phyloP scores from a whole-genome alignment of 2,888 invertebrate genomes.

The Drosophila lacicola region DNA sequence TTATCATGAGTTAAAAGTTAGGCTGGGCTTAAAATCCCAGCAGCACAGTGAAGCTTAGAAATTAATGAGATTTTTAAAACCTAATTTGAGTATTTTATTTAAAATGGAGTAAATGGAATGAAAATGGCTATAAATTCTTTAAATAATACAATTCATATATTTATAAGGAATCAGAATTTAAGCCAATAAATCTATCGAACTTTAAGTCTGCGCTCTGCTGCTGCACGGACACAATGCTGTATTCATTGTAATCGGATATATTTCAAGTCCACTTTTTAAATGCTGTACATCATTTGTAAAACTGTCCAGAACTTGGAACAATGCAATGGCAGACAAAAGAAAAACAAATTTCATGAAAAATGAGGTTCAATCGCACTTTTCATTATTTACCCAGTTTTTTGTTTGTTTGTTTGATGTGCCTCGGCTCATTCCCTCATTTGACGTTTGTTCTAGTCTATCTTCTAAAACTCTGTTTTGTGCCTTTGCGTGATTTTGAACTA shows the following conservation, averaged over 20 bases:
- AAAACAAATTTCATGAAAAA: slow-evolving; percentile 63
- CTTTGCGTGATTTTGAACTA: slow-evolving; percentile 50
- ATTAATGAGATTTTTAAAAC: no score
- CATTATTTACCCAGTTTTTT: slow-evolving; percentile 49
- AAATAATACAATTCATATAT: no score
- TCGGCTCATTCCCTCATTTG: slow-evolving; percentile 42
- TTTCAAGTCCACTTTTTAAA: not conserved
- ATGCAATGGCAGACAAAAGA: slow-evolving; percentile 27
- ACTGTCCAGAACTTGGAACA: slow-evolving; percentile 34
- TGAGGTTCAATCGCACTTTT: slow-evolving; percentile 65
- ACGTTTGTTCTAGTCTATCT: slow-evolving; percentile 50
- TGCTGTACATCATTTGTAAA: slow-evolving; percentile 35
- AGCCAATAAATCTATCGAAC: not conserved
- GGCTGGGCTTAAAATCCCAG: no score
- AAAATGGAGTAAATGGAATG: no score
- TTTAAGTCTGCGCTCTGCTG: not conserved
- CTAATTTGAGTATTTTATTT: no score
- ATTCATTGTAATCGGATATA: slow-evolving; percentile 1
- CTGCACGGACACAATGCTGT: not conserved
- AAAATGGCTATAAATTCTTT: no score
- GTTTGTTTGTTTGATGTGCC: slow-evolving; percentile 15
- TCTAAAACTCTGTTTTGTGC: slow-evolving; percentile 3
- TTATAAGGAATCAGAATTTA: no score
- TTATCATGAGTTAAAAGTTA: no score
- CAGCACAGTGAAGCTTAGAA: no score